Base-by-base conservation (phyloP, 2,113 vertebrate genomes). In the Holacanthus passer region DNA sequence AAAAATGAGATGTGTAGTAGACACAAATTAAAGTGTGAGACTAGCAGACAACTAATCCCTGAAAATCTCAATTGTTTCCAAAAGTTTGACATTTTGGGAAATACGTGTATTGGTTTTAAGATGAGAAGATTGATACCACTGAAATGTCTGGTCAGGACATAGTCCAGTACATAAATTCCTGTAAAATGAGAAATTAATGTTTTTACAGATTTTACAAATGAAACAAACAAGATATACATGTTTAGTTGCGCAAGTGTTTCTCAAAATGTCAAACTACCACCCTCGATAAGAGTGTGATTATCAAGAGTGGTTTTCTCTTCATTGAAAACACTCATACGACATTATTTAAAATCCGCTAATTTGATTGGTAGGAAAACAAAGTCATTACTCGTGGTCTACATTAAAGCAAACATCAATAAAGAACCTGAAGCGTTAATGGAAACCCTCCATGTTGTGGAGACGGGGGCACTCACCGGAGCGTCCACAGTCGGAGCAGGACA, bases 401-500 rank as follows among this genome's bases (percentile, higher is more conserved):
- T 76, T 24, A 70, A 64, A 31, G 19, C 3, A 14, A 12, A 50
- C 3, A 7, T 31, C 10, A 71, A 29, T 7, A 59, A 50, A 65
- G 47, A 77, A 48, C 1, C 27, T 53, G 4, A 24, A 35, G 39
- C 41, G 14, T 52, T n/a, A 4, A 63, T 24, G 3, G 55, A n/a
- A 32, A 68, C 3, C n/a, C 52, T 59, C n/a, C 20, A 31, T 20
- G 39, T 5, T 22, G 29, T 20, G 48, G 55, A n/a, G 53, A 65
- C 3, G 3, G 5, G 14, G 20, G 41, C n/a, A 97, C 97, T 96
- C 96, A 99, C 98, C 98, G 85, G 98, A 99, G 89, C 98, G 98
- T 88, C 98, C 98, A 77, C 98, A 99, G 95, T 99, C 98, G 19
- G 98, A 98, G 94, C 98, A 99, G 0, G 98, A 99, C 73, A 99